phyloP scores from a whole-genome alignment of 2,113 vertebrate genomes.

The Gymnobelideus leadbeateri region DNA sequence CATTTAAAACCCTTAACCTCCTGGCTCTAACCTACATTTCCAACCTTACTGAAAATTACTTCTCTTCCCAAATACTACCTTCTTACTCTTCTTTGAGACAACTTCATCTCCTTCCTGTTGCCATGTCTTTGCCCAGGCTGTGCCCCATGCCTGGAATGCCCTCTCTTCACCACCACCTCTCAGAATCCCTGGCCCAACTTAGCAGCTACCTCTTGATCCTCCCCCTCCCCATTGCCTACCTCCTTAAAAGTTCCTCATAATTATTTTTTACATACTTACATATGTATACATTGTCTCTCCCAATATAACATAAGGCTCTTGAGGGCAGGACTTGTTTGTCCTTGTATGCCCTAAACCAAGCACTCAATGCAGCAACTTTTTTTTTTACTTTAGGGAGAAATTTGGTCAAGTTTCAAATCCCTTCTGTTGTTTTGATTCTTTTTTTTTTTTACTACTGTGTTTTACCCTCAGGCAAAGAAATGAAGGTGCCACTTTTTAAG shows the following conservation, averaged over 20 bases:
- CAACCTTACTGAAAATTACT: background rate
- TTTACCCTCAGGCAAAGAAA: background rate
- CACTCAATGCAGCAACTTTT: background rate
- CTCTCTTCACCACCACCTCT: background rate
- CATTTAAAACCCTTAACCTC: background rate
- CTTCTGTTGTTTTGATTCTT: background rate
- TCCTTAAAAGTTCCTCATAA: background rate
- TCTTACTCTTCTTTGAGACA: background rate
- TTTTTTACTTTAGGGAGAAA: background rate
- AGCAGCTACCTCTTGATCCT: background rate
- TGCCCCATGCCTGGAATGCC: background rate
- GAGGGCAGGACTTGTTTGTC: background rate
- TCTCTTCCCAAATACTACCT: background rate
- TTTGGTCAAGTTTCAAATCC: background rate
- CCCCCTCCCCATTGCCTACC: background rate
- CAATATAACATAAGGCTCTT: background rate
- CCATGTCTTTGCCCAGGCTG: background rate
- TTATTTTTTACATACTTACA: background rate
- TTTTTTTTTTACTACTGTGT: background rate
- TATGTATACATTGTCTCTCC: background rate
- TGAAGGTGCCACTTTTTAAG: background rate
- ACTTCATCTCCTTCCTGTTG: background rate
- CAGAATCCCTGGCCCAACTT: background rate
- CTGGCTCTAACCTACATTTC: background rate
- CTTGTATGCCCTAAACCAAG: background rate